Percentiles rank a stretch among this genome's conserved stretches.
These are phyloP conservation scores for Osmerus eperlanus DNA, from an alignment of 2,113 vertebrate genomes.

Conservation along the genomic window DNA sequence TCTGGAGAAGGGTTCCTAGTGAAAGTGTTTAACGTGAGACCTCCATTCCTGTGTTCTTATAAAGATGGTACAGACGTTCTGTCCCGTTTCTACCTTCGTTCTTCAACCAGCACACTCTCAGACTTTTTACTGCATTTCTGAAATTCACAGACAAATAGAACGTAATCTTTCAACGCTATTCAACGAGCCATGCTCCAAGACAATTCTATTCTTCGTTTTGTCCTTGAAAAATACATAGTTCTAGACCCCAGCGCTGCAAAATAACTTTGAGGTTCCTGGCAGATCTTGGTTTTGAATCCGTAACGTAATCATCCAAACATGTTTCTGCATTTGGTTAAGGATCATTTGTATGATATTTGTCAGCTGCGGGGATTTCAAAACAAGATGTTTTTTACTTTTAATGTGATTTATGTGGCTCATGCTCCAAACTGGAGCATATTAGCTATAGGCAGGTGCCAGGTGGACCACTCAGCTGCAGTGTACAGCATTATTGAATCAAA, in stretches of 20 bases:
- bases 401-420: slow-evolving; percentile 24
- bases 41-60: neutral
- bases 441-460: slow-evolving; percentile 19
- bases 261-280: neutral
- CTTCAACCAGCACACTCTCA: slow-evolving; percentile 8
- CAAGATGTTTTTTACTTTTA: slow-evolving; percentile 17
- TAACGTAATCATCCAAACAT: slow-evolving; percentile 16
- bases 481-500: slow-evolving; percentile 24
- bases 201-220: neutral
- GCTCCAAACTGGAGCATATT: slow-evolving; percentile 23
- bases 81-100: slow-evolving; percentile 4
- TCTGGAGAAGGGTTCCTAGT: slow-evolving; percentile 5
- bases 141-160: slow-evolving; percentile 18
- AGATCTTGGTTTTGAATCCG: neutral
- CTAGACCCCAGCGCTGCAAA: slow-evolving; percentile 13
- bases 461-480: slow-evolving; percentile 13
- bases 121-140: slow-evolving; percentile 12
- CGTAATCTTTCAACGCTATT: slow-evolving; percentile 12
- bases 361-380: slow-evolving; percentile 37
- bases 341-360: slow-evolving; percentile 38
- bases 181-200: neutral
- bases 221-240: neutral
- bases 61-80: slow-evolving; percentile 13
- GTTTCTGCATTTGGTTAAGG: slow-evolving; percentile 21
- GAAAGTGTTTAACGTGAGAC: neutral